Evolutionary conservation across 1,140 invertebrate species (phyloP), one percentile per base, ranked within the genome.

Genomic region (Papilio polyxenes): DNA sequence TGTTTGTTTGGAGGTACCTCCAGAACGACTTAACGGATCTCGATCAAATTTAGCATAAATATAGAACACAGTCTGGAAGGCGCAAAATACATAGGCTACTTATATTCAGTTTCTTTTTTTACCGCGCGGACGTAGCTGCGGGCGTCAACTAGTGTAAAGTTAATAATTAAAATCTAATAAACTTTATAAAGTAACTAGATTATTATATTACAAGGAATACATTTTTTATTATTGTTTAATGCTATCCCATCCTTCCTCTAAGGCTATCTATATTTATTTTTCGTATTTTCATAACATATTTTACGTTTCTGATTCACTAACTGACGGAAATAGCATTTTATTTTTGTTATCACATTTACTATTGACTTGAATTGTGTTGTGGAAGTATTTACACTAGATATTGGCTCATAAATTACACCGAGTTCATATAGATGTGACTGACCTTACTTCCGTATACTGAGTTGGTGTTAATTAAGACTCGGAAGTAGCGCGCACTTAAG

Each of bases 261-360:
- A 59, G n/a, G n/a, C 7, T 59, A 8, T 59, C 15, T 1, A 53
- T 53, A 53, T 65, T 62, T 62, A 1, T 20, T 65, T 72, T 15
- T 37, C 13, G 15, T 37, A 37, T 72, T 15, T 72, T 37, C 15
- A 31, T 72, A 6, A 37, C 62, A 72, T 72, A n/a, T 23, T 15
- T 72, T 72, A 72, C 65, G n/a, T 65, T 23, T 15, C 7, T 10
- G 31, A 17, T 69, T 37, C 23, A 69, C 11, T 72, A 37, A 23
- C 31, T 69, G 6, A 40, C 15, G 13, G 31, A 72, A 72, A 72
- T 15, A 40, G 31, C 65, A 72, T 72, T 72, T 31, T 13, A 72
- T 15, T 72, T 37, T 72, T 37, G 31, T 72, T 72, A 72, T 37
- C 65, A 72, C 65, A 72, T 62, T 62, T 62, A 62, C n/a, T 17